A percentile compares a stretch with the other conserved stretches of the same genome.
phyloP scores from a whole-genome alignment of 2,113 vertebrate genomes.

The Castor canadensis region DNA sequence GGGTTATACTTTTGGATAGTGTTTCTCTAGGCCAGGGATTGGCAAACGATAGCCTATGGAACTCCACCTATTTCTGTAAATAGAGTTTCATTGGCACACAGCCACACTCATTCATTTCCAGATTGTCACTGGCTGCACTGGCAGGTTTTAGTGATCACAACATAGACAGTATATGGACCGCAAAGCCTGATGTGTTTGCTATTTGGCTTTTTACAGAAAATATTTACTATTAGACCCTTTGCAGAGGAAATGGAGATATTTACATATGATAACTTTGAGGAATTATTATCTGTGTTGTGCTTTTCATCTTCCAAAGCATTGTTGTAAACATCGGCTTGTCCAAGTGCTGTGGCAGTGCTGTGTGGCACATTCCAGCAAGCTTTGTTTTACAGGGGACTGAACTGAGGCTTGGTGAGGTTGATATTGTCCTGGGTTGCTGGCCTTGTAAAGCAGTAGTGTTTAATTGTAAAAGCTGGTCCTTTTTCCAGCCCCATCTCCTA shows the following conservation, averaged over 20 bases:
- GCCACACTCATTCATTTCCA: neutral
- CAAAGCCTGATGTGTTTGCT: neutral
- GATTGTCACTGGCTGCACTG: neutral
- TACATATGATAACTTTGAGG: neutral
- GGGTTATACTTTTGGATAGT: neutral
- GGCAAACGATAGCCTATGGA: neutral
- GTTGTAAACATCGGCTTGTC: neutral
- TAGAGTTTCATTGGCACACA: conserved; percentile 2
- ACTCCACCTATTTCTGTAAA: conserved; percentile 46
- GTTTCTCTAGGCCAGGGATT: conserved; percentile 39
- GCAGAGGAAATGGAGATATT: conserved; percentile 29
- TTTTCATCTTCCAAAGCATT: neutral
- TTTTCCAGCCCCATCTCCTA: neutral
- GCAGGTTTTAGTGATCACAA: neutral
- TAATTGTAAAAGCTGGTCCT: neutral
- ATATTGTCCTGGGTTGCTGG: neutral
- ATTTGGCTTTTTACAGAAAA: neutral
- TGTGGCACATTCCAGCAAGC: neutral
- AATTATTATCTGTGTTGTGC: neutral
- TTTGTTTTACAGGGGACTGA: neutral
- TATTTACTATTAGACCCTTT: neutral
- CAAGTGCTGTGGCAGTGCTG: neutral
- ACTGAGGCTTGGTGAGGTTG: neutral
- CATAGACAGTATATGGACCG: neutral
- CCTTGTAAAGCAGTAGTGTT: neutral